Base-by-base conservation (phyloP, 2,888 invertebrate species). In the Thymelicus sylvestris region DNA sequence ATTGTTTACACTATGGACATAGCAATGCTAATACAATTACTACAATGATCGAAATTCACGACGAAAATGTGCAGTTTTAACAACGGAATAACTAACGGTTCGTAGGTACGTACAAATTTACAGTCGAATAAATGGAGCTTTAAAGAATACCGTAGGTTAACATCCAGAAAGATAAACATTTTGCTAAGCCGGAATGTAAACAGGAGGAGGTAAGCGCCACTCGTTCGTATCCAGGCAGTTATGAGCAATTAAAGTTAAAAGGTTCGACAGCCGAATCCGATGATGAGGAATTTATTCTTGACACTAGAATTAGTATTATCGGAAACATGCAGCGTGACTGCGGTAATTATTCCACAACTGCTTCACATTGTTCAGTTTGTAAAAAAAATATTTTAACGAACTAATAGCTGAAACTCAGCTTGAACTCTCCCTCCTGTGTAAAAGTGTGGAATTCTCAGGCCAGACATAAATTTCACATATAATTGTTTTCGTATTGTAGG, bases 131-230 rank as follows among this genome's bases (percentile, higher is more conserved):
- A 82, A 79, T 77, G 77, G 82, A 83, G 81, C 82, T 86, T 84
- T 86, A 87, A 84, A 81, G 80, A 83, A 82, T 81, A 81, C 82
- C 83, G 85, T 86, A 80, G 82, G 88, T 87, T 83, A 85, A 82
- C 87, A 84, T 83, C 86, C 87, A 88, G 87, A 86, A 78, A 83
- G 84, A 81, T 89, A 89, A 89, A 89, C 88, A 88, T 84, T 84
- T 81, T 80, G 83, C 82, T 82, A 83, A 76, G 76, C 2, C 77
- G 76, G 62, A 82, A 81, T 74, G 83, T 89, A 89, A 89, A 90
- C 88, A 88, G 71, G 74, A 70, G 74, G 74, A 76, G 71, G 75
- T 77, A 80, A 83, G 84, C 84, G 84, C 83, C 84, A 82, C 80
- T 81, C 66, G 31, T 61, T 71, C 61, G 61, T 71, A 71, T 61